Evolutionary conservation across 2,797 vertebrate genomes (phyloP).

Genomic region (Enteromius trimaculatus): DNA sequence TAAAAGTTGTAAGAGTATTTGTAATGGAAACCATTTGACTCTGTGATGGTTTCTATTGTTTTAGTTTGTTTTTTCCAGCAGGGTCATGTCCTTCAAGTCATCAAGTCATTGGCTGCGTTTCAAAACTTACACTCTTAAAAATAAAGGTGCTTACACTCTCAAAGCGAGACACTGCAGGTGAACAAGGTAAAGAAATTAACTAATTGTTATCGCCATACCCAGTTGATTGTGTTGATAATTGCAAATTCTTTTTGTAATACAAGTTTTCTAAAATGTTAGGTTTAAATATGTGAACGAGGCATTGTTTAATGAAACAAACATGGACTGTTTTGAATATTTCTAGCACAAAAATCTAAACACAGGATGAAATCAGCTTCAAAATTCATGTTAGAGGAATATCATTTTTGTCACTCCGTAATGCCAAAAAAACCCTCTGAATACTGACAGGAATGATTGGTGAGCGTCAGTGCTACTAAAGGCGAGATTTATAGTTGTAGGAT

Average conservation of each 20-base stretch:
- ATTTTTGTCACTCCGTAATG: not conserved
- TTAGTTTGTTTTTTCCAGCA: not conserved
- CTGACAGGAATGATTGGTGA: too few relatives aligned
- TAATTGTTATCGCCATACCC: not conserved
- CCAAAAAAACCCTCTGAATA: too few relatives aligned
- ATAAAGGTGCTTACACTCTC: not conserved
- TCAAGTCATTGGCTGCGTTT: conserved; percentile 5
- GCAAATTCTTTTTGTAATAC: not conserved
- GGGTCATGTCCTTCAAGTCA: conserved; percentile 6
- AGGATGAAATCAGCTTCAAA: not conserved
- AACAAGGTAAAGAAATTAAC: not conserved
- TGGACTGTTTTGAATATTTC: not conserved
- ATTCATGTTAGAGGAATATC: not conserved
- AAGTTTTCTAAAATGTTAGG: not conserved
- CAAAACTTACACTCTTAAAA: not conserved
- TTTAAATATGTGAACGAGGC: not conserved
- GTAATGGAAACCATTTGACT: not conserved
- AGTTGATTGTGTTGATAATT: not conserved
- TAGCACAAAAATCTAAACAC: not conserved
- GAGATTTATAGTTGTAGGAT: too few relatives aligned
- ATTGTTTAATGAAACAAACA: not conserved
- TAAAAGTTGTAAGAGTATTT: not conserved
- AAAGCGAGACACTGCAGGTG: not conserved
- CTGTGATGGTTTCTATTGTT: not conserved
- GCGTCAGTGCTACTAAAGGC: not conserved